Evolutionary conservation across 2,113 vertebrate genomes (phyloP).

Genomic region (Tyto alba): DNA sequence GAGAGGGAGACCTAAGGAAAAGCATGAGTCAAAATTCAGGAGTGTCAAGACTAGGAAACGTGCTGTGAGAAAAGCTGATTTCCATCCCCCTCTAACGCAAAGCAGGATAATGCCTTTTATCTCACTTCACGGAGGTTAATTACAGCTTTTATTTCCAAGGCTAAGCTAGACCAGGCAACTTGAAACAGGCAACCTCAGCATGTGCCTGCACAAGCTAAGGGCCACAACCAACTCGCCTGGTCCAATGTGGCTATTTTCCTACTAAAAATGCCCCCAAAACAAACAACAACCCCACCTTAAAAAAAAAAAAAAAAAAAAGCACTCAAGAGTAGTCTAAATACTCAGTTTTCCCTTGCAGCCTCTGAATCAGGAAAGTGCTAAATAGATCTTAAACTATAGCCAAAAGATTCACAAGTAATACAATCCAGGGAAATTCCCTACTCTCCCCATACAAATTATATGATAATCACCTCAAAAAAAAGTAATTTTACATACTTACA

Average conservation of each 20-base stretch:
- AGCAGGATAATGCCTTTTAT: not conserved
- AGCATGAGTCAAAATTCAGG: not conserved
- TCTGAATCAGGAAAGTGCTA: not conserved
- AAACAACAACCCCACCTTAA: not conserved
- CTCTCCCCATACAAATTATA: not conserved
- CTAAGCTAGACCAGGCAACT: not conserved
- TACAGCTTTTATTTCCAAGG: not conserved
- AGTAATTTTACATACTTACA: not conserved
- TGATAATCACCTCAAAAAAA: not conserved
- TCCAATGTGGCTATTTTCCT: not conserved
- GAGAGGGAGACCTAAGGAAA: not conserved
- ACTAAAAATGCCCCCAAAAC: not conserved
- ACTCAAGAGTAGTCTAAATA: not conserved
- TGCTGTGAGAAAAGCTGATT: not conserved
- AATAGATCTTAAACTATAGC: not conserved
- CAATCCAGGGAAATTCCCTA: constrained; percentile 25
- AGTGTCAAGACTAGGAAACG: not conserved
- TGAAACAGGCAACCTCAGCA: not conserved
- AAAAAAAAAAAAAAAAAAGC: not conserved
- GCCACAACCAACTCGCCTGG: not conserved
- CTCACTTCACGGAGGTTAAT: not conserved
- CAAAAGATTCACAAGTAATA: not conserved
- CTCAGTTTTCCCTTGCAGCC: constrained; percentile 21
- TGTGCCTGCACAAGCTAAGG: not conserved
- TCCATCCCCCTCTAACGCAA: not conserved